Evolutionary conservation across 1,140 invertebrate species (phyloP).

Genomic region (Hylyphantes graminicola): DNA sequence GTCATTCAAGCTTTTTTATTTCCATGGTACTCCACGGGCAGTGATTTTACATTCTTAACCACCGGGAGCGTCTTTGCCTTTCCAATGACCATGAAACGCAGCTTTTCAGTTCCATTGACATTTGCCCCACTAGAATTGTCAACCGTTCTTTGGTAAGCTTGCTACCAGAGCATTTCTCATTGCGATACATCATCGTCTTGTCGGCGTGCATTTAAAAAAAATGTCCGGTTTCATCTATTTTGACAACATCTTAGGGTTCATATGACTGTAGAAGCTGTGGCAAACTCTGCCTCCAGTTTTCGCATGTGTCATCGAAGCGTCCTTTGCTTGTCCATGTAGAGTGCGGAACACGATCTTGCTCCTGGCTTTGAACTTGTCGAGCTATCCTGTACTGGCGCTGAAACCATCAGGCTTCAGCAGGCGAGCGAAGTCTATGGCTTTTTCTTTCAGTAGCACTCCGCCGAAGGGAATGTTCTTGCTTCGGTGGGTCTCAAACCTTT

Average conservation of each 20-base stretch:
- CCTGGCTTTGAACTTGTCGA: constrained; percentile 62
- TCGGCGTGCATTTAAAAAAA: not conserved
- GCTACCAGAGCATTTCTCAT: too few species aligned
- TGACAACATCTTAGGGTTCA: constrained; percentile 3
- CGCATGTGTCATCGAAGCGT: not conserved
- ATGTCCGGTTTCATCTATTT: constrained; percentile 18
- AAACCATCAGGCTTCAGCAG: constrained; percentile 62
- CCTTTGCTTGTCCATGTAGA: not conserved
- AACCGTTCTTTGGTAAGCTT: constrained; percentile 4
- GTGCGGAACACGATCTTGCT: not conserved
- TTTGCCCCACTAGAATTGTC: constrained; percentile 38
- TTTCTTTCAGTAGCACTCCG: constrained; percentile 62
- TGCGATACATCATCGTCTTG: not conserved
- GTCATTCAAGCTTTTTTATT: constrained; percentile 45
- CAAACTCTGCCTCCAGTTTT: not conserved
- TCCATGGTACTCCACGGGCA: constrained; percentile 26
- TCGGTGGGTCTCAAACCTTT: constrained; percentile 15
- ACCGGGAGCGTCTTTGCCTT: not conserved
- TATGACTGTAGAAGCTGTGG: not conserved
- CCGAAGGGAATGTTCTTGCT: constrained; percentile 9
- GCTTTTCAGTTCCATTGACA: constrained; percentile 9
- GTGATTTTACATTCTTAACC: constrained; percentile 25
- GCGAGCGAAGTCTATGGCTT: constrained; percentile 63
- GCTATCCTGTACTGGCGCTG: constrained; percentile 63
- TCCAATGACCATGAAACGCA: constrained; percentile 33